Base-by-base conservation (phyloP, 2,797 vertebrate species). In the Glossophaga mutica region DNA sequence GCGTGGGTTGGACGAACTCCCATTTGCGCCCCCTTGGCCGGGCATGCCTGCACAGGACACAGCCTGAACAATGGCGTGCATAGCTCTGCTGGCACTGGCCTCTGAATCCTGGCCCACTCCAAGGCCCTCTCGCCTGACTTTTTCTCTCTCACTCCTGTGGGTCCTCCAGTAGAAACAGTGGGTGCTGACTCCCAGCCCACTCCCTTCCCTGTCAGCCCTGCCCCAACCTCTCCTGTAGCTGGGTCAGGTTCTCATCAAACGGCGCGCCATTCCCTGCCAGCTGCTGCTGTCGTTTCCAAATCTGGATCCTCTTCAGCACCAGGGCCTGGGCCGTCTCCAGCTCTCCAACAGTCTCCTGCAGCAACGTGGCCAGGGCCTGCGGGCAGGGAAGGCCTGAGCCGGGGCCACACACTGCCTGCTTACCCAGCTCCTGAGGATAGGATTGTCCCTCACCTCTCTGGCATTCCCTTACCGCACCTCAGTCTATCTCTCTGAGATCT, bases 231-330 rank as follows among this genome's bases (percentile, higher is more conserved):
- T 98, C 98, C 98, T 99, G 99, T 83, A 99, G 98, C 0, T 97
- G 97, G 18, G 96, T 97, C 87, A 99, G 98, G 98, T 99, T 99
- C 32, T 99, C 99, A 5, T 99, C 98, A 82, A 99, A 99, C 11
- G 98, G 98, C 8, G 98, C 98, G 16, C 99, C 99, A 12, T 99
- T 99, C 82, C 99, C 98, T 74, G 99, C 98, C 97, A 99, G 98
- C 98, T 99, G 99, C 98, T 99, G 99, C 68, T 99, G 99, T 97
- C 99, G 98, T 90, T 99, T 98, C 99, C 99, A 99, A 29, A 98
- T 98, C 96, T 99, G 99, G 85, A 99, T 98, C 95, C 98, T 98
- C 97, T 98, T 98, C 74, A 99, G 97, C 19, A 99, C 98, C 78
- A 98, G 97, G 55, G 97, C 93, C 97, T 99, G 99, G 97, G 98